Base-by-base conservation (phyloP, 2,888 invertebrate species). In the Eilema depressum region DNA sequence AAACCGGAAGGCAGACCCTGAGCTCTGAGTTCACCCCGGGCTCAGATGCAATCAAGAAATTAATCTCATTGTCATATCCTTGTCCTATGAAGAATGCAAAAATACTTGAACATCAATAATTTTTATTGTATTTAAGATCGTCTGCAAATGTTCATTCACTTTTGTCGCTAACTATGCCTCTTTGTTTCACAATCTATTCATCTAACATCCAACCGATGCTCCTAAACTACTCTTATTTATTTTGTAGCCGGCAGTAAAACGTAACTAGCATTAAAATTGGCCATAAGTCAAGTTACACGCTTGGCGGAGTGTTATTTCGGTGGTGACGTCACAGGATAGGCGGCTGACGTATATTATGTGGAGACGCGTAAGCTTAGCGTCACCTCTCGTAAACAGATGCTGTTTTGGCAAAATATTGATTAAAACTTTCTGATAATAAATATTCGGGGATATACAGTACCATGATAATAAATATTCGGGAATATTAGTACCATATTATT, bases 241-340 rank as follows among this genome's bases (percentile, higher is more conserved):
- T 60, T 61, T 56, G 62, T 68, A 30, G 14, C 7, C 14, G 12
- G 20, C 23, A 33, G 25, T 68, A 65, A 65, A 65, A 61, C 61
- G 64, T n/a, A 23, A 71, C 41, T 69, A 66, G 69, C n/a, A 74
- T 74, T 71, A 66, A 77, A 77, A 67, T 81, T 81, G 79, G 79
- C 75, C 71, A 64, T 74, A 64, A 56, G 78, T 79, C 76, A 75
- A 79, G 75, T 72, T 59, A 69, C n/a, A 11, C 41, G 68, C 25
- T 59, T 66, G 37, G 53, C 60, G 25, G 11, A 41, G 17, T 25
- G 65, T 67, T 76, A 73, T 76, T 78, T 80, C 74, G 5, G 66
- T 74, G 53, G 20, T 57, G 61, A 59, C 63, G 62, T 14, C 30
- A 25, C 56, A 47, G 53, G 64, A 73, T 69, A 65, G 69, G 62